Evolutionary conservation across 2,888 invertebrate species (phyloP).

Genomic region (Sabatieria punctata): DNA sequence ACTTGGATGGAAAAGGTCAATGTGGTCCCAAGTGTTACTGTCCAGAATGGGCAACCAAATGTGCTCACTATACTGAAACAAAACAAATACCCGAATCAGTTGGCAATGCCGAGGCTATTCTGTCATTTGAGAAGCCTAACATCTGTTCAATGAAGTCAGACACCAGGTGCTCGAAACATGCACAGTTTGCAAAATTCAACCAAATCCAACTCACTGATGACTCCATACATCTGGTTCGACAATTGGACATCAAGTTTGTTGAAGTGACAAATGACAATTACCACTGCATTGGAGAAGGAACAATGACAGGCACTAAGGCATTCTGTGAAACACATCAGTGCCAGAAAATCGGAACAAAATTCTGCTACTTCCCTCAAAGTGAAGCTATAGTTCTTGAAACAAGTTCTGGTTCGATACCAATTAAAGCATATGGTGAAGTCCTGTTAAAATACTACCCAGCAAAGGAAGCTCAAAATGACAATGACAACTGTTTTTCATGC

Average conservation of each 20-base stretch:
- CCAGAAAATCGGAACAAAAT: not conserved
- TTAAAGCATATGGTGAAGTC: not conserved
- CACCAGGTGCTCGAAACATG: not conserved
- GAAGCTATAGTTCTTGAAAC: not conserved
- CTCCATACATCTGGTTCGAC: not conserved
- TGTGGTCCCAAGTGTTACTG: not conserved
- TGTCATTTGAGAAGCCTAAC: not conserved
- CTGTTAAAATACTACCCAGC: not conserved
- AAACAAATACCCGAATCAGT: not conserved
- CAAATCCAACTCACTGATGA: not conserved
- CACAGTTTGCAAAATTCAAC: not conserved
- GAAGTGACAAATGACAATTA: not conserved
- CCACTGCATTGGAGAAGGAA: conserved; percentile 3
- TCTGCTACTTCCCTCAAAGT: conserved; percentile 1
- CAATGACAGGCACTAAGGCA: not conserved
- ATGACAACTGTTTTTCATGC: not conserved
- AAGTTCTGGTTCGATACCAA: not conserved
- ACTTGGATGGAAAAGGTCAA: not conserved
- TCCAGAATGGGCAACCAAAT: not conserved
- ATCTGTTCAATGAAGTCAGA: not conserved
- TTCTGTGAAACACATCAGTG: not conserved
- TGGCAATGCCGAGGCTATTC: not conserved
- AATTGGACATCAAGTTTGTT: not conserved
- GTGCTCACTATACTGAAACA: not conserved
- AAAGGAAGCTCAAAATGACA: not conserved